Evolutionary conservation across 2,113 vertebrate genomes (phyloP).

Genomic region (Platanista minor): DNA sequence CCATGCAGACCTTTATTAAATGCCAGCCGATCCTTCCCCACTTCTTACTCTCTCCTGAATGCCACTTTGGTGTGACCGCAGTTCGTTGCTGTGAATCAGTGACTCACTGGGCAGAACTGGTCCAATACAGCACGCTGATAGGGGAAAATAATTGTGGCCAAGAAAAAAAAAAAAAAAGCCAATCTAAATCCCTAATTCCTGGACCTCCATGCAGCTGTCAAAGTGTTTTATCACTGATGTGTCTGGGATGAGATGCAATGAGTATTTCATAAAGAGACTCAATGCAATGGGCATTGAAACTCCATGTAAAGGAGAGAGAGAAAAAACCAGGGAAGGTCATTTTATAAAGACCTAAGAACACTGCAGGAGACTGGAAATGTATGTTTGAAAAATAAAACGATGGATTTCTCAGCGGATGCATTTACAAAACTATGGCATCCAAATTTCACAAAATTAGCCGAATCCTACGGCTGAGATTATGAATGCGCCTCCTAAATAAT

Average conservation of each 20-base stretch:
- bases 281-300: background rate
- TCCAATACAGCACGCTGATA: background rate
- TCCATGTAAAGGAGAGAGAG: background rate
- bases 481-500: background rate
- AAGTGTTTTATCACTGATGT: background rate
- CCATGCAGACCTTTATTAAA: slow-evolving; percentile 49
- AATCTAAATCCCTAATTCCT: slow-evolving; percentile 1
- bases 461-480: background rate
- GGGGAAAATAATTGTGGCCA: slow-evolving; percentile 57
- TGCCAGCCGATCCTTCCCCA: background rate
- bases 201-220: background rate
- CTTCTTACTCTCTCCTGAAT: background rate
- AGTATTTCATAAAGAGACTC: background rate
- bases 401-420: background rate
- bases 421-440: background rate
- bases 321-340: background rate
- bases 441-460: background rate
- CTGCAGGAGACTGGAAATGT: background rate
- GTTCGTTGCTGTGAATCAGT: slow-evolving; percentile 7
- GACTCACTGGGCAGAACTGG: slow-evolving; percentile 20
- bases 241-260: background rate
- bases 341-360: background rate
- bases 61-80: background rate
- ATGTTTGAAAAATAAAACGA: background rate
- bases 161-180: background rate